phyloP scores from a whole-genome alignment of 2,113 vertebrate genomes.

The Pluvialis apricaria region DNA sequence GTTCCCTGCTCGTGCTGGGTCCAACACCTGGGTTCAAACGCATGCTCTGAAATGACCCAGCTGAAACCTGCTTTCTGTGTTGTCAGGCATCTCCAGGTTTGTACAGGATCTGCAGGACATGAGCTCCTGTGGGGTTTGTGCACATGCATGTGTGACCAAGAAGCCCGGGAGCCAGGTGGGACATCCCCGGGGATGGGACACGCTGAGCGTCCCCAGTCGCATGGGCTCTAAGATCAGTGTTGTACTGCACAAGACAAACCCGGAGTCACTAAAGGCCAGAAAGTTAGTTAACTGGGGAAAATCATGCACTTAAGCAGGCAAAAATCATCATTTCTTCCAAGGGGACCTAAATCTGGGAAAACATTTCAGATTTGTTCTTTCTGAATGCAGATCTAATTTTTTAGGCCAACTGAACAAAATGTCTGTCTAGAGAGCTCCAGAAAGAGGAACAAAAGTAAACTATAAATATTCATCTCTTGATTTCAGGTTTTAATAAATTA shows the following conservation, averaged over 20 bases:
- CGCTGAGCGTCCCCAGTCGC: not conserved
- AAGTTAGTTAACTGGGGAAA: not conserved
- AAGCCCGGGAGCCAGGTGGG: not conserved
- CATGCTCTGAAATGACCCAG: not conserved
- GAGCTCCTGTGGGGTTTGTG: not conserved
- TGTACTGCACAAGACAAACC: not conserved
- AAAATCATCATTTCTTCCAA: not conserved
- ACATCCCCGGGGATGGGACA: not conserved
- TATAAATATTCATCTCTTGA: conserved; percentile 60
- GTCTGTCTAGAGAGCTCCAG: conserved; percentile 2
- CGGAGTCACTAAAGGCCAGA: not conserved
- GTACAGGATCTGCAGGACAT: not conserved
- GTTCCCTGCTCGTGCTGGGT: no score
- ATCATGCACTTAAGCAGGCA: not conserved
- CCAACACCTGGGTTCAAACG: no score
- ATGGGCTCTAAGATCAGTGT: rapidly evolving
- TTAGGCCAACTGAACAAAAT: conserved; percentile 17
- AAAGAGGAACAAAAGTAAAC: conserved; percentile 41
- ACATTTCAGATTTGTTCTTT: not conserved
- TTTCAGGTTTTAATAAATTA: conserved; percentile 58
- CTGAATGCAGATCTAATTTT: not conserved
- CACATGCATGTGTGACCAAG: rapidly evolving
- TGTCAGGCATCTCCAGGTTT: not conserved
- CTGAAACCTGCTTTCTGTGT: not conserved
- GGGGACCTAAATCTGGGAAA: not conserved